Evolutionary conservation across 2,797 vertebrate genomes (phyloP).

Genomic region (Poliocrania exsul): DNA sequence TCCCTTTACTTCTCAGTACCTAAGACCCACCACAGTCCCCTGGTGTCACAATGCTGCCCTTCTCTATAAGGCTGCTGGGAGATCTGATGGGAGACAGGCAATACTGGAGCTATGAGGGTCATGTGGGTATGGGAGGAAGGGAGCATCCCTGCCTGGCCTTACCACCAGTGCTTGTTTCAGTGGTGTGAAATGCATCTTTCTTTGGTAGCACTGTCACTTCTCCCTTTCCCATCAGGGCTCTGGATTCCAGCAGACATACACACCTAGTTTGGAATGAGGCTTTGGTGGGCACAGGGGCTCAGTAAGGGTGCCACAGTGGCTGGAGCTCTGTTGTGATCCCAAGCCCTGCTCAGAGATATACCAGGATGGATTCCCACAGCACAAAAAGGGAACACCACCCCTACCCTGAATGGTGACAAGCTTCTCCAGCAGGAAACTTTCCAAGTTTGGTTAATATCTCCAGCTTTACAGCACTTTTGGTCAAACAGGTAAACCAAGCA

Average conservation of each 20-base stretch:
- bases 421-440: neutral
- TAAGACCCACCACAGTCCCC: neutral
- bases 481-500: neutral
- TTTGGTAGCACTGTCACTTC: neutral
- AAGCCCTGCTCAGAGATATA: accelerated
- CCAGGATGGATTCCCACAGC: neutral
- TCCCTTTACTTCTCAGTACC: accelerated
- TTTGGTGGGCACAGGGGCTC: accelerated
- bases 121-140: neutral
- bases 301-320: accelerated
- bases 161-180: neutral
- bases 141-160: neutral
- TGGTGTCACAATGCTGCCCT: neutral
- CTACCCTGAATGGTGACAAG: accelerated
- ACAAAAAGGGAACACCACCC: accelerated
- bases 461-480: neutral
- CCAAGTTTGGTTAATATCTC: neutral
- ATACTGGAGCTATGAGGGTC: neutral
- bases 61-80: neutral
- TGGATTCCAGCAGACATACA: neutral
- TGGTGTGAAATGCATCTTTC: accelerated
- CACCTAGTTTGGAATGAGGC: accelerated
- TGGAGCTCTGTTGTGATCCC: neutral
- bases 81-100: neutral
- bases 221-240: neutral